Evolutionary conservation across 2,888 invertebrate species (phyloP).

Genomic region (Metallyticus violacea): DNA sequence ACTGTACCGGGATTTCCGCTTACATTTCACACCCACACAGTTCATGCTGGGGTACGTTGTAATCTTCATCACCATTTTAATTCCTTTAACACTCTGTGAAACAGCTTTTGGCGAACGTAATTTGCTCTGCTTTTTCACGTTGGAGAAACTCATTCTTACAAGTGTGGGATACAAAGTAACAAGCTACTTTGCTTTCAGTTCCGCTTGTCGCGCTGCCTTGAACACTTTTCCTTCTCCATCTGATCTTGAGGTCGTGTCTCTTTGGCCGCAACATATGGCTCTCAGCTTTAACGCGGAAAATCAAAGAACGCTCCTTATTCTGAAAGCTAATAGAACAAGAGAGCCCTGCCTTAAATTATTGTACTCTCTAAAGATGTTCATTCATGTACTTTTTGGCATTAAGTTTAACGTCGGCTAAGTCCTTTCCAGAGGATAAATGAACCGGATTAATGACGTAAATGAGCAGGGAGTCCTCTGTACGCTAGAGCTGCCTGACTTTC

Average conservation of each 20-base stretch:
- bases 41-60: no score
- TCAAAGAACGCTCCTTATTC: not conserved
- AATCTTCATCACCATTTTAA: not conserved
- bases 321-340: not conserved
- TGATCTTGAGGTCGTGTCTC: not conserved
- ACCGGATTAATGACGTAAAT: not conserved
- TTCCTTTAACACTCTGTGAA: not conserved
- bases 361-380: not conserved
- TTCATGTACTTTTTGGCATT: not conserved
- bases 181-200: not conserved
- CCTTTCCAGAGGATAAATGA: not conserved
- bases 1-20: no score
- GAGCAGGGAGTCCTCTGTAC: not conserved
- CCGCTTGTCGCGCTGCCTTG: not conserved
- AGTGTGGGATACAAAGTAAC: not conserved
- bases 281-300: not conserved
- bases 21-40: no score
- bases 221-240: not conserved
- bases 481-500: not conserved
- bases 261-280: no score
- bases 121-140: not conserved
- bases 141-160: not conserved
- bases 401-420: not conserved
- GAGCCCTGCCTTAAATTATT: not conserved
- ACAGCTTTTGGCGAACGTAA: not conserved